phyloP scores from a whole-genome alignment of 1,140 invertebrate species.

The Neodiprion pinetum region DNA sequence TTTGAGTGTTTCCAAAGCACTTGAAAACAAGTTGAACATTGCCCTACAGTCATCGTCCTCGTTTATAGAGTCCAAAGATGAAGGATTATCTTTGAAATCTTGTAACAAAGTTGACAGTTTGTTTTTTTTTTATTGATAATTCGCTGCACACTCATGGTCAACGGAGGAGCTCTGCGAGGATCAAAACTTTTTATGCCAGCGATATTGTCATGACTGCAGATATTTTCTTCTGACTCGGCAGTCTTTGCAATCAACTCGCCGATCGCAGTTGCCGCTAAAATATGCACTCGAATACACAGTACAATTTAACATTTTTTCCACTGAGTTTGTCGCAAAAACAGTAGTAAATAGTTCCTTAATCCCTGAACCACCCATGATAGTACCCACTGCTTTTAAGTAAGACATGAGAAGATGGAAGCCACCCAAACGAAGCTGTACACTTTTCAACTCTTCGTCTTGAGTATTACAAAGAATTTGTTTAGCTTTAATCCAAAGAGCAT shows the following conservation, averaged over 20 bases:
- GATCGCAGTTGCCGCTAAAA: conserved; percentile 30
- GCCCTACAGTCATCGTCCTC: too few species aligned
- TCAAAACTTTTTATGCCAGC: not conserved
- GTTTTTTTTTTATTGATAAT: not conserved
- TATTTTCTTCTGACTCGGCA: not conserved
- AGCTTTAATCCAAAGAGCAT: too few species aligned
- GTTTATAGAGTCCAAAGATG: too few species aligned
- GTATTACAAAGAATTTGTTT: too few species aligned
- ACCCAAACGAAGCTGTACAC: too few species aligned
- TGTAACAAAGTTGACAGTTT: too few species aligned
- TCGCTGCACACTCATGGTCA: not conserved
- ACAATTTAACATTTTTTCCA: conserved; percentile 47
- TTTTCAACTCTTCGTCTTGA: too few species aligned
- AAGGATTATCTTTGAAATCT: not conserved
- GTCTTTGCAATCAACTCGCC: conserved; percentile 36
- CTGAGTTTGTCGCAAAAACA: conserved; percentile 38
- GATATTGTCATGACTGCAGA: not conserved
- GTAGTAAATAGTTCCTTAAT: conserved; percentile 17
- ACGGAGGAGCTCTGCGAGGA: not conserved
- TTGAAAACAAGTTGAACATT: conserved; percentile 11
- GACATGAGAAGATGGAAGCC: too few species aligned
- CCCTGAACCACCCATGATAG: conserved; percentile 12
- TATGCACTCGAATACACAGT: conserved; percentile 46
- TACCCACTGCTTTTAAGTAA: not conserved
- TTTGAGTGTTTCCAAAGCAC: conserved; percentile 34